These are phyloP conservation scores for Coenonympha glycerion DNA, from an alignment of 2,888 invertebrate genomes.

Conservation along the genomic window DNA sequence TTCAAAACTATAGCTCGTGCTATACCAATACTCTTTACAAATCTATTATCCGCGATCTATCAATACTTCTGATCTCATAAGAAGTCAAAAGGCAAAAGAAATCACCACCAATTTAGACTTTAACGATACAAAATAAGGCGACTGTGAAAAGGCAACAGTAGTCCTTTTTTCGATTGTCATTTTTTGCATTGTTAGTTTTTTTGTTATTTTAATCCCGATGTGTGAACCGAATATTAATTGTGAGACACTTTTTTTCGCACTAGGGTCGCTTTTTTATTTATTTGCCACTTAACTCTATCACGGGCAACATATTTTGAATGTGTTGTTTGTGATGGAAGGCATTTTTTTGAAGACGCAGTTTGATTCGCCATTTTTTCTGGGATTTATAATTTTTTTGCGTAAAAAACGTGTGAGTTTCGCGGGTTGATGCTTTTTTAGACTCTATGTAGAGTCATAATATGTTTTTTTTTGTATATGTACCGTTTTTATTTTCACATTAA, in stretches of 20 bases:
- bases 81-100: constrained; percentile 12
- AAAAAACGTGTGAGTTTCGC: constrained; percentile 42
- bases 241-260: constrained; percentile 35
- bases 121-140: constrained; percentile 10
- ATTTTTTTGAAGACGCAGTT: constrained; percentile 32
- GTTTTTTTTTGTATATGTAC: background rate
- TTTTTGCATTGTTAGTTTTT: constrained; percentile 29
- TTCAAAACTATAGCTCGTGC: constrained; percentile 28
- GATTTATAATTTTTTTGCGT: constrained; percentile 20
- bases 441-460: background rate
- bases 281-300: constrained; percentile 50
- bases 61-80: constrained; percentile 19
- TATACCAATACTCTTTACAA: constrained; percentile 5
- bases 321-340: constrained; percentile 38
- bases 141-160: background rate
- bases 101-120: constrained; percentile 9
- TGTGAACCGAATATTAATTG: constrained; percentile 49
- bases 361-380: constrained; percentile 24
- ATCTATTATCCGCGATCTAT: constrained; percentile 8
- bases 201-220: constrained; percentile 43
- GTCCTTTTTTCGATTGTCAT: constrained; percentile 26
- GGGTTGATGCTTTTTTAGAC: background rate
- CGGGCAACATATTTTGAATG: constrained; percentile 49
- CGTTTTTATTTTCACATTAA: background rate
- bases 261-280: constrained; percentile 33